These are phyloP conservation scores for Zaprionus kolodkinae DNA, from an alignment of 1,140 invertebrate genomes.

Conservation along the genomic window DNA sequence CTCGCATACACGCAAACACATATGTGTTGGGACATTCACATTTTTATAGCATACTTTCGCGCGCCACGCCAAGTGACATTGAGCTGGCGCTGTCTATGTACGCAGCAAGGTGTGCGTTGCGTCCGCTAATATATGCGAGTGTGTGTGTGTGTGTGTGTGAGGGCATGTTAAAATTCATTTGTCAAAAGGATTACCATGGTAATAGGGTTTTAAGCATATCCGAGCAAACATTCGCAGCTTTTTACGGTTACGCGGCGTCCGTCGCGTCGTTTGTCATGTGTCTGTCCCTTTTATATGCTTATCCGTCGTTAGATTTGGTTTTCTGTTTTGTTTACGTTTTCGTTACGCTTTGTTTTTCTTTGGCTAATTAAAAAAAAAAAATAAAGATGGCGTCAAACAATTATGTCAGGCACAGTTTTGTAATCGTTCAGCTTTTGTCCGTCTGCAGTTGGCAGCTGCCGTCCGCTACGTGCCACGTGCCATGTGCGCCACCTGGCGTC, in stretches of 20 bases:
- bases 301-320: neutral
- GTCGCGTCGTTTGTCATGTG: conserved; percentile 31
- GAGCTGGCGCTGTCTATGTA: conserved; percentile 30
- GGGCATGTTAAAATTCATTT: conserved; percentile 80
- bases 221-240: conserved; percentile 67
- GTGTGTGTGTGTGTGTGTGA: conserved; percentile 34
- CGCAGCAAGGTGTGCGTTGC: conserved; percentile 27
- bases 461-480: conserved; percentile 11
- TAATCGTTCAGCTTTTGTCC: conserved; percentile 47
- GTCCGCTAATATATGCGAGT: neutral
- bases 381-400: conserved; percentile 75
- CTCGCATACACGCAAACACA: conserved; percentile 16
- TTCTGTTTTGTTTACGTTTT: no score
- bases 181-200: conserved; percentile 83
- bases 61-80: conserved; percentile 45
- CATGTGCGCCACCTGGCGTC: conserved; percentile 15
- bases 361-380: conserved; percentile 75
- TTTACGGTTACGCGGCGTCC: conserved; percentile 23
- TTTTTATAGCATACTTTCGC: conserved; percentile 74
- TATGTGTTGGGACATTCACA: conserved; percentile 44
- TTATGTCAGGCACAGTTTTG: conserved; percentile 71
- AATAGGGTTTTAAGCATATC: conserved; percentile 80
- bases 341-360: conserved; percentile 30
- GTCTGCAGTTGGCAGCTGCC: neutral
- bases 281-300: conserved; percentile 26